Evolutionary conservation across 1,140 invertebrate genomes (phyloP), one percentile per base, ranked within the genome.

Genomic region (Caenorhabditis latens): DNA sequence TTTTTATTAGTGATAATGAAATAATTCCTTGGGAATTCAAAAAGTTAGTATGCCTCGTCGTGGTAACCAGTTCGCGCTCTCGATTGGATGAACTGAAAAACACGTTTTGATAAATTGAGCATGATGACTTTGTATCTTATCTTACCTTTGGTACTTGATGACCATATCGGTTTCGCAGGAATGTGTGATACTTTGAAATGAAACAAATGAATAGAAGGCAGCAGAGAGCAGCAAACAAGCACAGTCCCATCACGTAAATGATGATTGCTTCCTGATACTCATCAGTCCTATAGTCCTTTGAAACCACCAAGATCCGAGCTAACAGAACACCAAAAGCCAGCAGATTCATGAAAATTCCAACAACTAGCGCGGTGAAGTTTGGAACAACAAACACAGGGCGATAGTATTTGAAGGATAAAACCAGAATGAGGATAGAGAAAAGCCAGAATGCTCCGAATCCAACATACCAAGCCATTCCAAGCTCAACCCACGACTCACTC

Each of bases 351-450:
- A 87, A 84, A 13, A 63, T 55, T 67, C 86, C 86, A 46, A 84
- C 63, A 32, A 87, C 63, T 2, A 87, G 61, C 67, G 86, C 86
- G 5, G 86, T 87, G 83, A 84, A 87, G 32, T 87, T 87, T 5
- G 86, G 86, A 50, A 87, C 83, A 21, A 87, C 86, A 75, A 87
- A 87, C 21, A 87, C 86, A 2, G 86, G 86, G 14, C 86, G 86
- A 61, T 87, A 87, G 32, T 87, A 87, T 67, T 87, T 87, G 83
- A 87, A 87, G 19, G 86, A 87, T 16, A 87, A 63, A 16, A 82
- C 86, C n/a, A 87, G 83, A 58, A 87, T 87, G 24, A 87, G 63
- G 24, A 87, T 63, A 3, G 86, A 87, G 75, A 87, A 87, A 5
- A 87, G 82, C 86, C 86, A 87, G 32, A 84, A 87, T 16, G 86